Evolutionary conservation across 1,140 invertebrate genomes (phyloP).

Genomic region (Lepidurus apus): DNA sequence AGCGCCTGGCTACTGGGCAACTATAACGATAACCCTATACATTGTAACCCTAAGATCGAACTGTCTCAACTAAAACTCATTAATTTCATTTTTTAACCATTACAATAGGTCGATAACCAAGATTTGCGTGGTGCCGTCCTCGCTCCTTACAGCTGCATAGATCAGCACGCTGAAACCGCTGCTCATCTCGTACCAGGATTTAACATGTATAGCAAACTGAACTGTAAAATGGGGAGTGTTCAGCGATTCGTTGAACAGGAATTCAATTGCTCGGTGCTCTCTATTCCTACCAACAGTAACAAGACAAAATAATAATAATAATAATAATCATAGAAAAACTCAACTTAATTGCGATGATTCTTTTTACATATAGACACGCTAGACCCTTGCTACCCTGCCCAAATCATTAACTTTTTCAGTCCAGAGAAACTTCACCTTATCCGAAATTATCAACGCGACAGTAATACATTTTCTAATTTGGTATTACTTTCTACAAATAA

Average conservation of each 20-base stretch:
- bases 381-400: neutral
- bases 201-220: slow-evolving; percentile 29
- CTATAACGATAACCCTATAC: slow-evolving; percentile 23
- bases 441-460: neutral
- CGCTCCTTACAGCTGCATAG: slow-evolving; percentile 26
- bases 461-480: neutral
- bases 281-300: slow-evolving; percentile 11
- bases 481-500: neutral
- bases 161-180: neutral
- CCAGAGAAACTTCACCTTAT: slow-evolving; percentile 13
- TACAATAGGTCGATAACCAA: slow-evolving; percentile 28
- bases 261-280: slow-evolving; percentile 28
- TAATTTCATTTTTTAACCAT: neutral
- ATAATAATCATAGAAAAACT: too few species aligned
- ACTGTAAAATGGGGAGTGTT: slow-evolving; percentile 27
- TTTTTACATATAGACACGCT: neutral
- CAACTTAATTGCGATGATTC: neutral
- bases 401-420: slow-evolving; percentile 4
- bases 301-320: too few species aligned
- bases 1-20: slow-evolving; percentile 29
- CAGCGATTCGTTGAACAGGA: slow-evolving; percentile 25
- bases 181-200: slow-evolving; percentile 25
- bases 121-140: neutral
- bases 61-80: neutral
- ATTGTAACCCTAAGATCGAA: slow-evolving; percentile 7